Conservation (phyloP, 2,888 invertebrate genomes). For the Pristionchus arcanus region DNA sequence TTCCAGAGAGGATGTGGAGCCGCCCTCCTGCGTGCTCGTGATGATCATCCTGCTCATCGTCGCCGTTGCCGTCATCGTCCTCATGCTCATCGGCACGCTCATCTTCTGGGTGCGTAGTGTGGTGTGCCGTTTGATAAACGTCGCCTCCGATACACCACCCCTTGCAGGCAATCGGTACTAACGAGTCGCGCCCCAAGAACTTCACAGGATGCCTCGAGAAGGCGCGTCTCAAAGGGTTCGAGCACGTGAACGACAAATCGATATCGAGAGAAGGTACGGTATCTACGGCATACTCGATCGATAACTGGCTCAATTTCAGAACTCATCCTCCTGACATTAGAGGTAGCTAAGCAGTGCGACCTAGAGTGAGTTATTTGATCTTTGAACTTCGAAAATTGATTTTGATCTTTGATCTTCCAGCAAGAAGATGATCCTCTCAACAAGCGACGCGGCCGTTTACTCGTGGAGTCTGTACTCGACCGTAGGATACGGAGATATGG, state of each 20-base stretch:
- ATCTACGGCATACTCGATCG: background rate
- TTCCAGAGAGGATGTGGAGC: background rate
- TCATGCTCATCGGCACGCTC: background rate
- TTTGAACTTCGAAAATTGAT: background rate
- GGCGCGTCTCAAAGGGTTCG: background rate
- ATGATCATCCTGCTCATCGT: conserved; percentile 15
- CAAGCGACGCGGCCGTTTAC: conserved; percentile 16
- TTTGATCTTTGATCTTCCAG: conserved; percentile 33
- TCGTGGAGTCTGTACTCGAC: conserved; percentile 51
- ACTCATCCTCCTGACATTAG: background rate
- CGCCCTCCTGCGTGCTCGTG: background rate
- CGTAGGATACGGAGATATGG: conserved; percentile 49
- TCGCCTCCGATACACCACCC: background rate
- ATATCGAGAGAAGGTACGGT: background rate
- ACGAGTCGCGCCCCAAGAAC: background rate
- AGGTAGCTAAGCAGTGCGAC: background rate
- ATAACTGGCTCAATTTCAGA: conserved; percentile 17
- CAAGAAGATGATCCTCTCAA: conserved; percentile 31
- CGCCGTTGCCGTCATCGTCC: background rate
- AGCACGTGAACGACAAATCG: background rate
- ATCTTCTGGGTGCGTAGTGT: conserved; percentile 30
- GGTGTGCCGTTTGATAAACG: background rate
- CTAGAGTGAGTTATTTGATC: background rate
- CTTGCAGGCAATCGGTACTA: background rate
- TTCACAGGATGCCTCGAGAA: background rate